Evolutionary conservation across 2,797 vertebrate species (phyloP).

Genomic region (Sebastes matsubarae): DNA sequence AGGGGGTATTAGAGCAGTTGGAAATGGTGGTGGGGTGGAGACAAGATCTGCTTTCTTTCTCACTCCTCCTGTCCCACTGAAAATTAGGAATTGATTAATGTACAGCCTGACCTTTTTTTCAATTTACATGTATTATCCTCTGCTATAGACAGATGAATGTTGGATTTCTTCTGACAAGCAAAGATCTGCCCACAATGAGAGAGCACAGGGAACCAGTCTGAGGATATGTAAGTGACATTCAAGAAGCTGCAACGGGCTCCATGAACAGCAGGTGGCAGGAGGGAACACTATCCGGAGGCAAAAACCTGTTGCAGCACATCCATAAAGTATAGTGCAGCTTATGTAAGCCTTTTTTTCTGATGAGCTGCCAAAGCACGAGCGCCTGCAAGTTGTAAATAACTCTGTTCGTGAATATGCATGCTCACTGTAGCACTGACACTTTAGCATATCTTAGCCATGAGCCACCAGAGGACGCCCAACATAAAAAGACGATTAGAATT

Average conservation of each 20-base stretch:
- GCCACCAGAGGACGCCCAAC: not conserved
- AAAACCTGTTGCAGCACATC: conserved; percentile 62
- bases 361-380: conserved; percentile 30
- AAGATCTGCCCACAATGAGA: conserved; percentile 7
- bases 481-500: not conserved
- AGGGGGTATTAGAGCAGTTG: not conserved
- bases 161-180: conserved; percentile 25
- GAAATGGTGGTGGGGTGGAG: not conserved
- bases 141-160: conserved; percentile 29
- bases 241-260: conserved; percentile 32
- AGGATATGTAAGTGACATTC: not conserved
- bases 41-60: not conserved
- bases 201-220: not conserved
- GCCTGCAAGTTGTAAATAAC: conserved; percentile 46
- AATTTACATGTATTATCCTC: conserved; percentile 7
- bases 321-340: conserved; percentile 31
- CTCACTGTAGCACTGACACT: conserved; percentile 14
- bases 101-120: not conserved
- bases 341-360: conserved; percentile 40
- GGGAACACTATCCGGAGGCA: conserved; percentile 22
- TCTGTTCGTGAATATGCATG: conserved; percentile 31
- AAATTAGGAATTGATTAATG: conserved; percentile 9
- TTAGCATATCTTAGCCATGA: not conserved
- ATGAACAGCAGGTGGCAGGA: conserved; percentile 68
- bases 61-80: not conserved